Conservation (phyloP, 2,113 vertebrate genomes). For the Pollachius pollachius region DNA sequence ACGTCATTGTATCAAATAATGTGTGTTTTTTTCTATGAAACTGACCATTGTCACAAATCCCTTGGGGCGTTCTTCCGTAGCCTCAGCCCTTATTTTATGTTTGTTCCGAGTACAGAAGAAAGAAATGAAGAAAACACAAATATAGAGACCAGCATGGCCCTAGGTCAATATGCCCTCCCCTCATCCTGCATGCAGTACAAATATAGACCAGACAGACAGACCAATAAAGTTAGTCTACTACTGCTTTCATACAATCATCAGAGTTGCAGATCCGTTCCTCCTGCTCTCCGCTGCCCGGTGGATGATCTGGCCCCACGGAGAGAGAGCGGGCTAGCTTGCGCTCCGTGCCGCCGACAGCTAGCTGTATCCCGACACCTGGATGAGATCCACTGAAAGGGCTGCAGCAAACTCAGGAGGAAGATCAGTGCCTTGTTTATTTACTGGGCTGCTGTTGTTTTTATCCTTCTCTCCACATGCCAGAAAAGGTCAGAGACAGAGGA, state of each 20-base stretch:
- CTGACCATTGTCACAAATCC: too few species aligned
- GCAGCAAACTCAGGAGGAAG: slow-evolving; percentile 59
- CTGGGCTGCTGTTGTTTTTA: slow-evolving; percentile 40
- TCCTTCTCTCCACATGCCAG: slow-evolving; percentile 60
- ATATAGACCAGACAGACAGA: too few species aligned
- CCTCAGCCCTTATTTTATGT: too few species aligned
- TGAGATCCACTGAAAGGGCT: slow-evolving; percentile 54
- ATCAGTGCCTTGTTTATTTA: slow-evolving; percentile 74
- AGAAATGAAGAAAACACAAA: too few species aligned
- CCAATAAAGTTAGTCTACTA: background rate
- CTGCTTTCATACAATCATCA: slow-evolving; percentile 33
- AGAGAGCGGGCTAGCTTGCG: slow-evolving; percentile 29
- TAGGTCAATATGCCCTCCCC: background rate
- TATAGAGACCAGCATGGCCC: too few species aligned
- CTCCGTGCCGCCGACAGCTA: slow-evolving; percentile 42
- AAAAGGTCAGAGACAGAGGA: slow-evolving; percentile 74
- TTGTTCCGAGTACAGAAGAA: too few species aligned
- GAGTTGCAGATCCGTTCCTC: slow-evolving; percentile 44
- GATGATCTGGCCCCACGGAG: slow-evolving; percentile 6
- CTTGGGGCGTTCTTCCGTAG: too few species aligned
- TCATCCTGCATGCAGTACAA: background rate
- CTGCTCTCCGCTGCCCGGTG: slow-evolving; percentile 22
- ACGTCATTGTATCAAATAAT: too few species aligned
- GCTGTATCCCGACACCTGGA: slow-evolving; percentile 58
- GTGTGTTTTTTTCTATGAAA: too few species aligned